Conservation (phyloP, 2,888 invertebrate genomes). For the Polydrusus pterygomalis region DNA sequence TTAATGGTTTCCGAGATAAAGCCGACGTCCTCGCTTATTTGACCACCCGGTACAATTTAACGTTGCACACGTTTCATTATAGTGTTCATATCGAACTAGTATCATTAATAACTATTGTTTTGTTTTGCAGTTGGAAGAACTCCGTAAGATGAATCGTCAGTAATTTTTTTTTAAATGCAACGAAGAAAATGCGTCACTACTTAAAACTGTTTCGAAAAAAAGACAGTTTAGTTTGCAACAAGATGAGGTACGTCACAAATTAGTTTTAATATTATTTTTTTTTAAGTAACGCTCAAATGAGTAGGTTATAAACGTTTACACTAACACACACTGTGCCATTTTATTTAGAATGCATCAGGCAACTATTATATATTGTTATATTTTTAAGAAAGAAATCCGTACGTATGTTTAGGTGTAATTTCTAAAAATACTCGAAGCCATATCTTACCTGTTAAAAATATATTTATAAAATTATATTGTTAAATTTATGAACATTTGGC, state of each 20-base stretch:
- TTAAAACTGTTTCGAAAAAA: not conserved
- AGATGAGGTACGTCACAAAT: not conserved
- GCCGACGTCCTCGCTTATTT: no score
- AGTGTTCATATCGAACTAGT: no score
- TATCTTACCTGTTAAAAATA: not conserved
- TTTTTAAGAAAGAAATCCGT: no score
- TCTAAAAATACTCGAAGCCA: not conserved
- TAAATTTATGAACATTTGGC: not conserved
- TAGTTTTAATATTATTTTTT: no score
- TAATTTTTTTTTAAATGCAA: not conserved
- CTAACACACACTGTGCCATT: no score
- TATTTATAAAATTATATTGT: not conserved
- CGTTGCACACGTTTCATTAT: not conserved
- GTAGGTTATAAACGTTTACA: no score
- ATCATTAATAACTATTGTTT: no score
- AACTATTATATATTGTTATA: no score
- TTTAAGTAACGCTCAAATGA: no score
- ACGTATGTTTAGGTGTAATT: not conserved
- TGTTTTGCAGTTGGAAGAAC: slow-evolving; percentile 43
- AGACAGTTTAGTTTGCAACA: not conserved
- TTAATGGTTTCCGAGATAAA: no score
- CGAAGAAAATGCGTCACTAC: not conserved
- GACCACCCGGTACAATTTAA: no score
- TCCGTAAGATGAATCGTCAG: slow-evolving; percentile 25
- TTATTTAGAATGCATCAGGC: no score